Conservation (phyloP, 1,140 invertebrate genomes). For the Stenopsyche tienmushanensis region DNA sequence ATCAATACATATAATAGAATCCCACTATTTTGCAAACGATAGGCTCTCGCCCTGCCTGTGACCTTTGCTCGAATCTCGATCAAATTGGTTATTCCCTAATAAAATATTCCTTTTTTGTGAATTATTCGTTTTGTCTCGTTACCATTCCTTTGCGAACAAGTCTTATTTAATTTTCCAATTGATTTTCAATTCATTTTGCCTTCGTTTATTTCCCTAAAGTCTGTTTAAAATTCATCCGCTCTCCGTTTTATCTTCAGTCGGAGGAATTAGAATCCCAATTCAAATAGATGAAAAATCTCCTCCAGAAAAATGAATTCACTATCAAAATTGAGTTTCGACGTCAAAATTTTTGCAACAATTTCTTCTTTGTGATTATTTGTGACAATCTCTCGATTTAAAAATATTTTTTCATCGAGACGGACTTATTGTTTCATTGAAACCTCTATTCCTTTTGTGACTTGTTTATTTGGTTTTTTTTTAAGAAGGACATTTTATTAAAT, state of each 20-base stretch:
- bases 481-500: no score
- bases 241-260: neutral
- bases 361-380: conserved; percentile 2
- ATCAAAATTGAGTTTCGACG: neutral
- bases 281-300: neutral
- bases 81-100: conserved; percentile 14
- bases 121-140: conserved; percentile 14
- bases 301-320: neutral
- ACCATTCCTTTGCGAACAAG: conserved; percentile 3
- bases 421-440: neutral
- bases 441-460: neutral
- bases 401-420: neutral
- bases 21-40: no score
- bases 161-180: conserved; percentile 29
- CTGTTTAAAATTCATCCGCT: conserved; percentile 8
- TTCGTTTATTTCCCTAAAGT: neutral
- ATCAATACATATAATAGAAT: no score
- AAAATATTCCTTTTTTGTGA: conserved; percentile 18
- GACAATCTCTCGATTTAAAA: neutral
- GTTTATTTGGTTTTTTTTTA: no score
- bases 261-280: neutral
- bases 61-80: conserved; percentile 3
- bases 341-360: neutral
- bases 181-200: conserved; percentile 23
- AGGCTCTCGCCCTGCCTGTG: no score